These are phyloP conservation scores for Scaptomyza flava DNA, from an alignment of 2,888 invertebrate species.

Conservation along the genomic window DNA sequence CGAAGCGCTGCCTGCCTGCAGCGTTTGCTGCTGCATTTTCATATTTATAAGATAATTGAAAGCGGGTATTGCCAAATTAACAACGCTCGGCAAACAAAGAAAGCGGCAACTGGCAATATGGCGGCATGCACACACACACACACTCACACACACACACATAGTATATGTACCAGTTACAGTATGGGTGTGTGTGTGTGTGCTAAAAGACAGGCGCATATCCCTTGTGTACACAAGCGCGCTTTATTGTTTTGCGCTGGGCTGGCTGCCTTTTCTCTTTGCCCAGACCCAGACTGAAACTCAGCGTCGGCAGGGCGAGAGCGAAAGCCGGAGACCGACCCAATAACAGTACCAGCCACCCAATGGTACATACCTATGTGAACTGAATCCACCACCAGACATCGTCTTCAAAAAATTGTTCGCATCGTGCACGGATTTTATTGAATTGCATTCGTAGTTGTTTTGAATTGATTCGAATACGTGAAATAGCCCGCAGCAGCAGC, in stretches of 20 bases:
- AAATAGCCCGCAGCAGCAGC: constrained; percentile 66
- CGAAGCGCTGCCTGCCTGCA: constrained; percentile 58
- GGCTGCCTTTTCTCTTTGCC: constrained; percentile 65
- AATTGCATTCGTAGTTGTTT: constrained; percentile 83
- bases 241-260: constrained; percentile 80
- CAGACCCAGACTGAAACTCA: constrained; percentile 3
- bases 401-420: constrained; percentile 70
- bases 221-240: constrained; percentile 82
- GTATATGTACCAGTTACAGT: neutral
- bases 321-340: constrained; percentile 5
- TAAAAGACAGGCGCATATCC: constrained; percentile 79
- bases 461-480: constrained; percentile 80
- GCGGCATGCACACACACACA: constrained; percentile 51
- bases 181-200: constrained; percentile 35
- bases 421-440: constrained; percentile 81
- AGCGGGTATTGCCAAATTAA: constrained; percentile 84
- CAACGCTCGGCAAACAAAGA: constrained; percentile 81
- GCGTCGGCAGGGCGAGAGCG: constrained; percentile 10
- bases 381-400: constrained; percentile 45
- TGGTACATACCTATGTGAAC: constrained; percentile 45
- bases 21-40: constrained; percentile 81
- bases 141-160: constrained; percentile 28
- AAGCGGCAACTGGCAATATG: constrained; percentile 64
- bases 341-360: constrained; percentile 52
- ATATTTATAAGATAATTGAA: constrained; percentile 84